Evolutionary conservation across 2,113 vertebrate genomes (phyloP).

Genomic region (Edolisoma coerulescens): DNA sequence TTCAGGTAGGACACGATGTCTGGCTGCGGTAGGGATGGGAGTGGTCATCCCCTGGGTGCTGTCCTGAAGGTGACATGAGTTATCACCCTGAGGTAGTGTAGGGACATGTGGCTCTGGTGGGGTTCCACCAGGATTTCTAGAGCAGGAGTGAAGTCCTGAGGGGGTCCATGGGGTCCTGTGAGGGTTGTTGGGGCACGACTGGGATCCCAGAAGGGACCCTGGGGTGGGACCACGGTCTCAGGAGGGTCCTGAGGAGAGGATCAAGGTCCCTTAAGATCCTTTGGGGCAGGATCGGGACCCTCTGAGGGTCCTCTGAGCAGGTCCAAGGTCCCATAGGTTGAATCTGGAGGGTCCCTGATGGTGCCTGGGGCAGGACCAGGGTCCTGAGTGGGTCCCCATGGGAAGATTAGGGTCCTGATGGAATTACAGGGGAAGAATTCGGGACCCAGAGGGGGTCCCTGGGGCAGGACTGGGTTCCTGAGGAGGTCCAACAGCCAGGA

Average conservation of each 20-base stretch:
- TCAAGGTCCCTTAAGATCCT: background rate
- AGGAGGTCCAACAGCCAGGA: background rate
- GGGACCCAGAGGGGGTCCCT: background rate
- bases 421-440: rapidly evolving
- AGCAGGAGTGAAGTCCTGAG: background rate
- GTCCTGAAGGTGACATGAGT: background rate
- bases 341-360: background rate
- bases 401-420: background rate
- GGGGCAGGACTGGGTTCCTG: background rate
- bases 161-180: background rate
- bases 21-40: background rate
- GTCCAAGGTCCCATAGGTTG: background rate
- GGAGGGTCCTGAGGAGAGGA: background rate
- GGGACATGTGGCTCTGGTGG: background rate
- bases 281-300: background rate
- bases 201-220: background rate
- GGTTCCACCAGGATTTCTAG: background rate
- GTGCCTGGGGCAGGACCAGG: background rate
- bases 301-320: background rate
- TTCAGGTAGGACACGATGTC: background rate
- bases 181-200: background rate
- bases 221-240: background rate
- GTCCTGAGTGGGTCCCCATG: background rate
- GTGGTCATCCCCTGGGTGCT: background rate
- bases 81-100: background rate